Base-by-base conservation (phyloP, 1,140 invertebrate species). In the Pantala flavescens region DNA sequence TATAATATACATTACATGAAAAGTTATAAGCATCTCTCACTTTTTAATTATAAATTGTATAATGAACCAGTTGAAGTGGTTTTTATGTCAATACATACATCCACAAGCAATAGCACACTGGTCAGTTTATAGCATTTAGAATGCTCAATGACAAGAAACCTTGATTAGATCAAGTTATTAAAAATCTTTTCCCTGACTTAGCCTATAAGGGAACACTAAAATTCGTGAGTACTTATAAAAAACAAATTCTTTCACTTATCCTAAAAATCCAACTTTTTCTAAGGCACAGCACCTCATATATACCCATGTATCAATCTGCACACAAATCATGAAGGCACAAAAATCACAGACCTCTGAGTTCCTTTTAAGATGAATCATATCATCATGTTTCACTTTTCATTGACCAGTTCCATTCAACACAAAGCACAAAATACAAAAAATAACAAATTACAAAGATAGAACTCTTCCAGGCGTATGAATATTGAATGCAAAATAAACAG, bases 281-380 rank as follows among this genome's bases (percentile, higher is more conserved):
- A 63, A 63, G 49, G 49, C 49, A 63, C 49, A 63, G 49, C 49
- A 63, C 49, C 49, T 63, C 12, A 63, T 63, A 63, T 3, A 19
- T 63, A 63, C 49, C 28, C 28, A 36, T 36, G 28, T 63, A 21
- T 63, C n/a, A 16, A 63, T 63, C 49, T 7, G n/a, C 49, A 63
- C 49, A 63, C n/a, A 19, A 63, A 63, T 21, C 49, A 63, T 19
- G 16, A 63, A 63, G 49, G 49, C 49, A 63, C 49, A 63, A 63
- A 63, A 63, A 63, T 63, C 49, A 63, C 49, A 63, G 49, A 63
- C 49, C 49, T 63, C n/a, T 63, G 49, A 63, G 49, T 63, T 63
- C 49, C 49, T 63, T 63, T 19, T 63, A 36, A 63, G 49, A 63
- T 63, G 49, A 63, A 19, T 63, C 49, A 63, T 14, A 63, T 63